Percentiles rank a stretch among this genome's conserved stretches.
Evolutionary conservation across 2,113 vertebrate species (phyloP).

Genomic region (Myiozetetes cayanensis): DNA sequence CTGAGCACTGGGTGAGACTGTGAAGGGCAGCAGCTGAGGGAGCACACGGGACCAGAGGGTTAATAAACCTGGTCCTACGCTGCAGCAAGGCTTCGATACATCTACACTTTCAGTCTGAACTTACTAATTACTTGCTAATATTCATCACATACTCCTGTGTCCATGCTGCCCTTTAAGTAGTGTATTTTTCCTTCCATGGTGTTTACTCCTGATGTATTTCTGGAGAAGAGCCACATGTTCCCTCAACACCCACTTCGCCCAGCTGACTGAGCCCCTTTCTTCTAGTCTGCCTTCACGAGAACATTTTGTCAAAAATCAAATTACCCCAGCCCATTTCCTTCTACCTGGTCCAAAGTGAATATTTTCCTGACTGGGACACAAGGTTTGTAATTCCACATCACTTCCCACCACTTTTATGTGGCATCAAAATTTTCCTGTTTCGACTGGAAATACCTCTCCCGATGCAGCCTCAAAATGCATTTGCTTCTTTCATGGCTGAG

Average conservation of each 20-base stretch:
- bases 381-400: neutral
- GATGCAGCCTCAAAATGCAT: neutral
- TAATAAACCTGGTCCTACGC: neutral
- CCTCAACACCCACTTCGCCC: neutral
- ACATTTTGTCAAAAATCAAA: neutral
- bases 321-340: neutral
- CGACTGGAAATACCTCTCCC: neutral
- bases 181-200: neutral
- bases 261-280: neutral
- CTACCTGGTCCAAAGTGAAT: neutral
- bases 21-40: accelerated
- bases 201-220: neutral
- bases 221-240: neutral
- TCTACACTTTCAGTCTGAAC: neutral
- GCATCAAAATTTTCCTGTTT: neutral
- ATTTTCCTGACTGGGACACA: neutral
- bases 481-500: neutral
- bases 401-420: neutral
- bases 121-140: neutral
- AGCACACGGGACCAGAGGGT: neutral
- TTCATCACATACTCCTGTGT: neutral
- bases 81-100: neutral
- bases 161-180: neutral
- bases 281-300: neutral
- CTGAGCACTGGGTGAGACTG: neutral